Evolutionary conservation across 2,888 invertebrate species (phyloP).

Genomic region (Euplagia quadripunctaria): DNA sequence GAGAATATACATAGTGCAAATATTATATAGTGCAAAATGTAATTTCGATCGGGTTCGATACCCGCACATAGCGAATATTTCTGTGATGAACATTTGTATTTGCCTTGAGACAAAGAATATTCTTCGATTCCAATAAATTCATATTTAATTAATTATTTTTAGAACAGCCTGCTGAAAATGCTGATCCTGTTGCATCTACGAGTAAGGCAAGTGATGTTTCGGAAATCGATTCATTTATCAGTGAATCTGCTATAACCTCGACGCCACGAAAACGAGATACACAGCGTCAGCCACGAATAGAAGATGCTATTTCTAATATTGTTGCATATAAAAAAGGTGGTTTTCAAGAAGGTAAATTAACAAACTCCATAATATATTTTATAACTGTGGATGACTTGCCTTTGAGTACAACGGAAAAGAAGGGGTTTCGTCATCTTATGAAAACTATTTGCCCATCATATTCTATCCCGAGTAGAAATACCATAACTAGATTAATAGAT

Average conservation of each 20-base stretch:
- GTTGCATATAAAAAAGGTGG: too few relatives aligned
- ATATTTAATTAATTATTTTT: constrained; percentile 1
- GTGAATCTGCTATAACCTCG: too few relatives aligned
- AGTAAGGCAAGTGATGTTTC: constrained; percentile 2
- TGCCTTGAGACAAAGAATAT: too few relatives aligned
- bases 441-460: constrained; percentile 9
- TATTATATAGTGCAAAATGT: too few relatives aligned
- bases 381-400: constrained; percentile 3
- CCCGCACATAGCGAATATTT: too few relatives aligned
- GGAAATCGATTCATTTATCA: constrained; percentile 2
- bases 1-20: too few relatives aligned
- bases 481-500: constrained; percentile 9
- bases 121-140: constrained; percentile 1
- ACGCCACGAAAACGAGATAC: constrained; percentile 3
- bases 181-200: constrained; percentile 6
- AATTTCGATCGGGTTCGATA: too few relatives aligned
- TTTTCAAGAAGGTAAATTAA: too few relatives aligned
- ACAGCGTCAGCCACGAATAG: constrained; percentile 4
- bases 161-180: background rate
- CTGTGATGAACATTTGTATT: too few relatives aligned
- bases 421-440: constrained; percentile 2
- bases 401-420: constrained; percentile 4
- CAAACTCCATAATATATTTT: too few relatives aligned
- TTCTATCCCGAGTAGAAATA: constrained; percentile 6
- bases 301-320: too few relatives aligned